Percentiles rank a stretch among this genome's conserved stretches.
These are phyloP conservation scores for Pipistrellus nathusii DNA, from an alignment of 2,797 vertebrate genomes.

Conservation along the genomic window DNA sequence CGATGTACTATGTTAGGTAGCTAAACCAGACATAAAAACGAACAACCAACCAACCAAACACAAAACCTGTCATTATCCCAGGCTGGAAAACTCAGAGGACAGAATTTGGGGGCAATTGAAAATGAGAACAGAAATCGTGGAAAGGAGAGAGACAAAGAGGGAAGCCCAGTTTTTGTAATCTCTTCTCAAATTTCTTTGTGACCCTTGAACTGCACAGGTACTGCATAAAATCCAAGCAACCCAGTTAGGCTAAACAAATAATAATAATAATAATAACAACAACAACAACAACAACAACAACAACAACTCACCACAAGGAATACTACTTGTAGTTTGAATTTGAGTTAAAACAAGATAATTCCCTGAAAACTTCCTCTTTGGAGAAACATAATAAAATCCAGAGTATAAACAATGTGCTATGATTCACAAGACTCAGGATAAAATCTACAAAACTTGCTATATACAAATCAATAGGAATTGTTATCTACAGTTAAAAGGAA, in stretches of 20 bases:
- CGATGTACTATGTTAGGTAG: neutral
- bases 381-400: neutral
- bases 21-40: neutral
- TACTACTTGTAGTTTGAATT: neutral
- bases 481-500: neutral
- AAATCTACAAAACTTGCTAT: neutral
- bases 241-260: neutral
- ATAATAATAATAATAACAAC: too few species aligned
- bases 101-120: constrained; percentile 16
- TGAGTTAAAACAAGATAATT: neutral
- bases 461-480: neutral
- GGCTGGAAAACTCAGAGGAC: neutral
- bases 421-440: neutral
- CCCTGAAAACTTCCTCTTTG: neutral
- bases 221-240: neutral
- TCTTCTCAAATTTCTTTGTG: neutral
- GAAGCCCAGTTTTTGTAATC: neutral
- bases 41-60: neutral
- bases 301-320: neutral
- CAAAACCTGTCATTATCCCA: neutral
- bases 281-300: too few species aligned
- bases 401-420: neutral
- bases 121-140: neutral
- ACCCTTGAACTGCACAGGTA: neutral
- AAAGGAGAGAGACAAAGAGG: neutral